Evolutionary conservation across 1,140 invertebrate species (phyloP).

Genomic region (Drosophila sturtevanti): DNA sequence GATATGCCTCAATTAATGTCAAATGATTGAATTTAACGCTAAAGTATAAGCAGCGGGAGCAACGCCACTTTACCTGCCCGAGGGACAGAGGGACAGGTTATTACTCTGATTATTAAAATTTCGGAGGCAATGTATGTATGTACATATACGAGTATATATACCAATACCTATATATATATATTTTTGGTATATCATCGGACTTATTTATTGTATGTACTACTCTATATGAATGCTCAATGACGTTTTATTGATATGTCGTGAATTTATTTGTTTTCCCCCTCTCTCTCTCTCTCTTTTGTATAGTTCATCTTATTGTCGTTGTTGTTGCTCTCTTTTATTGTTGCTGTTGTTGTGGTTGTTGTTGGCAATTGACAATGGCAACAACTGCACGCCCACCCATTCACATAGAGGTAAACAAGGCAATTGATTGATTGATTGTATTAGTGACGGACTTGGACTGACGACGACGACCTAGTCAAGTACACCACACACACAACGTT

Average conservation of each 20-base stretch:
- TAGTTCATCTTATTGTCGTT: background rate
- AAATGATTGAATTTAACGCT: conserved; percentile 19
- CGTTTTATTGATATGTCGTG: conserved; percentile 49
- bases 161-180: no score
- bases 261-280: conserved; percentile 47
- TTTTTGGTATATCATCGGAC: background rate
- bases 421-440: conserved; percentile 59
- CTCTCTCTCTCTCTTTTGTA: background rate
- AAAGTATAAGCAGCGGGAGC: background rate
- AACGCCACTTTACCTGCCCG: background rate
- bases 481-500: conserved; percentile 26
- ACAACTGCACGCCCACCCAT: conserved; percentile 51
- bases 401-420: conserved; percentile 57
- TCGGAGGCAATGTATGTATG: conserved; percentile 20
- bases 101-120: conserved; percentile 28
- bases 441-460: conserved; percentile 25
- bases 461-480: conserved; percentile 63
- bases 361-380: conserved; percentile 61
- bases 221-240: conserved; percentile 66
- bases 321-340: background rate
- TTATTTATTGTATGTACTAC: conserved; percentile 13
- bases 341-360: background rate
- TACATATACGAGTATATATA: conserved; percentile 4
- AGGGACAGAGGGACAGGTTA: background rate
- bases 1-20: conserved; percentile 57